phyloP scores from a whole-genome alignment of 2,113 vertebrate species.

The Aplodontia rufa region DNA sequence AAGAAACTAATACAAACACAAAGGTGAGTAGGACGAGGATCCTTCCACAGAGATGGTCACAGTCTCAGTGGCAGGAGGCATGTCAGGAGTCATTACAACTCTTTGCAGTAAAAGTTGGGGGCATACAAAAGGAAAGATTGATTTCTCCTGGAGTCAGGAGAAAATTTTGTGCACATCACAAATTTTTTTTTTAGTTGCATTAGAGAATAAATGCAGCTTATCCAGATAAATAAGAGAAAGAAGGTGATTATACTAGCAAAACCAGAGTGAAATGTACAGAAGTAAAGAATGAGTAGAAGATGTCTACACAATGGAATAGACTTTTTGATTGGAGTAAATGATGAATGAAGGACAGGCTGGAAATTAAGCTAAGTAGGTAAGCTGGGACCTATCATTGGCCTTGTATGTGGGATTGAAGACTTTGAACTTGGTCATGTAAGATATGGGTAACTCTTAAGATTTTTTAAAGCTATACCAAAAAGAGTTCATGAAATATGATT shows the following conservation, averaged over 20 bases:
- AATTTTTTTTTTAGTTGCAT: background rate
- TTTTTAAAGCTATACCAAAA: background rate
- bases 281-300: background rate
- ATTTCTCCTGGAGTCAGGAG: background rate
- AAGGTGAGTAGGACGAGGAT: background rate
- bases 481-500: background rate
- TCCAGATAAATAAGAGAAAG: background rate
- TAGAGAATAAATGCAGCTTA: background rate
- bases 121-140: background rate
- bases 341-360: background rate
- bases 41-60: background rate
- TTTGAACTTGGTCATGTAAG: background rate
- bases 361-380: background rate
- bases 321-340: background rate
- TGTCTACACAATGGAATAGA: background rate
- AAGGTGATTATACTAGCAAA: background rate
- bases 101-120: no score
- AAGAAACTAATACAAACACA: background rate
- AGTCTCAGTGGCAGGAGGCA: background rate
- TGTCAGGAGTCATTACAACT: background rate
- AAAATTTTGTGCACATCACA: background rate
- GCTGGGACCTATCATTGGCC: background rate
- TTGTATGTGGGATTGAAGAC: background rate
- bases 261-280: background rate
- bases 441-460: background rate